These are phyloP conservation scores for Phorcus lineatus DNA, from an alignment of 2,888 invertebrate species.

Conservation along the genomic window DNA sequence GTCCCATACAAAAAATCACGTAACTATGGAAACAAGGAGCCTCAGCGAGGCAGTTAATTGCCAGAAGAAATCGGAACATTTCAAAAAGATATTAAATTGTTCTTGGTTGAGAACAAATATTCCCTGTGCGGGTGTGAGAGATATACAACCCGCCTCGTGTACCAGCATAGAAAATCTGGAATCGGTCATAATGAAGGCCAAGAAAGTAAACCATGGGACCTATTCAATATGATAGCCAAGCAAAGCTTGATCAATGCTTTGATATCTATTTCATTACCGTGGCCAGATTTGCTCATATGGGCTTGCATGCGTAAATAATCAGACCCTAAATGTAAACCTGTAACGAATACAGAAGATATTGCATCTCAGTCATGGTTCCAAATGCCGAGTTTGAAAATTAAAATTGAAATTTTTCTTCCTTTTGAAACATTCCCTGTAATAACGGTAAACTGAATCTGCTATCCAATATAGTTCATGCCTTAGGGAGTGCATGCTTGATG, in stretches of 20 bases:
- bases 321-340: neutral
- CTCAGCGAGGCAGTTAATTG: conserved; percentile 22
- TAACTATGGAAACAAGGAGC: conserved; percentile 13
- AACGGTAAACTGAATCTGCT: neutral
- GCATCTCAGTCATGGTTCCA: neutral
- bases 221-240: conserved; percentile 8
- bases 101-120: conserved; percentile 17
- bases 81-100: conserved; percentile 27
- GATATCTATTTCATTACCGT: conserved; percentile 4
- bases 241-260: neutral
- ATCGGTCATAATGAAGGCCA: neutral
- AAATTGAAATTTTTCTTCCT: neutral
- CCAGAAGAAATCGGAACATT: conserved; percentile 22
- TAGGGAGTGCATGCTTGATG: neutral
- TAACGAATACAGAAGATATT: conserved; percentile 4
- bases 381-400: neutral
- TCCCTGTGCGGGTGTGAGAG: neutral
- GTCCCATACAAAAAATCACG: conserved; percentile 14
- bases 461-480: neutral
- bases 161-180: neutral
- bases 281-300: conserved; percentile 1
- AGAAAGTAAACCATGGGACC: neutral
- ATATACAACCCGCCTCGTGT: conserved; percentile 1
- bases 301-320: conserved; percentile 3
- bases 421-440: neutral